Evolutionary conservation across 2,888 invertebrate genomes (phyloP), one percentile per base, ranked within the genome.

Genomic region (Aspidiotus destructor): DNA sequence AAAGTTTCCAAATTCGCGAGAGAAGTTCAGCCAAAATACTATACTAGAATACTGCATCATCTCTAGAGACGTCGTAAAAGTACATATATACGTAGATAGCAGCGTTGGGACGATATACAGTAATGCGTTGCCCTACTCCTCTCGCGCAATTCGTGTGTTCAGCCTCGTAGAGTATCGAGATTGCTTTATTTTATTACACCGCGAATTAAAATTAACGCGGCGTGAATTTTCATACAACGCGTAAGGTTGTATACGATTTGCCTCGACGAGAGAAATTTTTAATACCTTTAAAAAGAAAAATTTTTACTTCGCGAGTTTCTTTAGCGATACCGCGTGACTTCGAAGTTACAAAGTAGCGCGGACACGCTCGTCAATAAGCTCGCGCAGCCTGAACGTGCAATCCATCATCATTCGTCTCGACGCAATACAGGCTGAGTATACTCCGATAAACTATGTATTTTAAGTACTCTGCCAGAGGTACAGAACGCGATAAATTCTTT

Each of bases 181-280:
- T 48, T 48, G 48, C 11, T 48, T 48, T 48, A 48, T 48, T 48
- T 48, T 48, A 48, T 48, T 48, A n/a, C 48, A 28, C 28, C 11
- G 48, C 48, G 48, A 48, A 48, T 48, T 48, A 48, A 48, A 48
- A 48, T 48, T 48, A 48, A 48, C 48, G 48, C 48, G 48, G 48
- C 48, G 48, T 48, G 48, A 48, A 48, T 48, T 48, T n/a, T 11
- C 48, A 48, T 48, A 48, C 10, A 48, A 48, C n/a, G 48, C 48
- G 48, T 48, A 48, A 48, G 11, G 48, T 48, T 48, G 48, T 48
- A 13, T 48, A n/a, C 48, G 48, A 48, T n/a, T 28, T 13, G n/a
- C 48, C 48, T 11, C 48, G 48, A 48, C 48, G 48, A n/a, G 10
- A n/a, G 48, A 6, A 48, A 48, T 48, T 11, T 11, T 48, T 48